Percentiles rank a stretch among this genome's conserved stretches.
Conservation (phyloP, 2,797 vertebrate species). For the Megaceryle alcyon region DNA sequence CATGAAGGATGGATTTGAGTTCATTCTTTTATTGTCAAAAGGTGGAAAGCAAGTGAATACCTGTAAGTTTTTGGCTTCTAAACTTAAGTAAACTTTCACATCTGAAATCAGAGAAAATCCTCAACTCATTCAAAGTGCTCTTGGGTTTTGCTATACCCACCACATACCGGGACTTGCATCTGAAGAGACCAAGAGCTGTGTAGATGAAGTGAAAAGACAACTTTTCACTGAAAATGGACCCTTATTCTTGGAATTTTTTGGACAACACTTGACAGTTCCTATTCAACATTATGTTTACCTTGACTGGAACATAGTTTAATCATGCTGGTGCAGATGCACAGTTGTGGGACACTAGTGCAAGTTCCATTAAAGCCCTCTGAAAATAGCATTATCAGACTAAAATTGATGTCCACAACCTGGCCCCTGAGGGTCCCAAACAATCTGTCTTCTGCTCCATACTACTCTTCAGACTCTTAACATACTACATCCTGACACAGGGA, state of each 20-base stretch:
- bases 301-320: not conserved
- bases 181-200: not conserved
- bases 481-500: not conserved
- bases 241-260: not conserved
- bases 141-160: not conserved
- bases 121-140: not conserved
- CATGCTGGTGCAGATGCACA: not conserved
- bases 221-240: not conserved
- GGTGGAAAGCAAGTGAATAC: not conserved
- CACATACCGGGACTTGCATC: not conserved
- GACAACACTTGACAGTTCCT: not conserved
- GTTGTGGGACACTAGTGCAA: not conserved
- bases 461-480: not conserved
- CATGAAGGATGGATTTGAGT: not conserved
- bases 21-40: not conserved
- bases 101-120: not conserved
- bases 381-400: not conserved
- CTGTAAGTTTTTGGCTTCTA: not conserved
- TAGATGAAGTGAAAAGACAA: not conserved
- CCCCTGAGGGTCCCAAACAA: not conserved
- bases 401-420: not conserved
- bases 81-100: not conserved
- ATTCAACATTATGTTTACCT: not conserved
- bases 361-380: not conserved
- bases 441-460: not conserved